Percentiles rank a stretch among this genome's conserved stretches.
Evolutionary conservation across 2,797 vertebrate genomes (phyloP).

Genomic region (Smutsia gigantea): DNA sequence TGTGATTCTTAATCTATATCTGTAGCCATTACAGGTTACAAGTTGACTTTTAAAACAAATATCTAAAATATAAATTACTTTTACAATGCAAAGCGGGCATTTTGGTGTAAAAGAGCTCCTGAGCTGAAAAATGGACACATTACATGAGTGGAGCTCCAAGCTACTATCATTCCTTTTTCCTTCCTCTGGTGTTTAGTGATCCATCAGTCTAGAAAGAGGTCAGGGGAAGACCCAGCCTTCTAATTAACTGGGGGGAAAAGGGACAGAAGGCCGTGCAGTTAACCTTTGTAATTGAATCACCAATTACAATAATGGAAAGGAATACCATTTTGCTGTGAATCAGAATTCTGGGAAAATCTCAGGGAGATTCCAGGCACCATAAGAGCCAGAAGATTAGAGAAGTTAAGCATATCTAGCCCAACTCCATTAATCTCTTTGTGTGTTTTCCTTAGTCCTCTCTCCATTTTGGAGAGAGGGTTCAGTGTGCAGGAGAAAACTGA

Average conservation of each 20-base stretch:
- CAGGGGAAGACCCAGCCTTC: background rate
- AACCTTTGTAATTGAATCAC: constrained; percentile 40
- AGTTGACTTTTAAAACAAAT: constrained; percentile 84
- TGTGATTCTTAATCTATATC: constrained; percentile 84
- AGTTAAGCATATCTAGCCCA: background rate
- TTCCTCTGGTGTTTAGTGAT: constrained; percentile 63
- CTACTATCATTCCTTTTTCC: constrained; percentile 54
- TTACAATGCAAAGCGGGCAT: constrained; percentile 70
- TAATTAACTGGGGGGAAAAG: background rate
- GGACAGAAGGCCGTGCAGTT: background rate
- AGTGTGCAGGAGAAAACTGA: background rate
- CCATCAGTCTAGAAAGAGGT: background rate
- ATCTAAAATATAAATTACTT: constrained; percentile 83
- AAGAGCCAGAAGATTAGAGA: background rate
- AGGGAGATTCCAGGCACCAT: background rate
- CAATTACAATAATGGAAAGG: constrained; percentile 28
- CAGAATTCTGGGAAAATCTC: constrained; percentile 59
- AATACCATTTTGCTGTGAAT: background rate
- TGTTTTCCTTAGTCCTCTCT: background rate
- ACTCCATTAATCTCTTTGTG: constrained; percentile 24
- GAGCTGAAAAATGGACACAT: constrained; percentile 60
- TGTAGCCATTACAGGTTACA: constrained; percentile 77
- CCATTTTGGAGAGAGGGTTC: background rate
- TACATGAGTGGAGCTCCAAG: background rate
- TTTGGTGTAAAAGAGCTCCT: constrained; percentile 74